A percentile compares a stretch with the other conserved stretches of the same genome.
These are phyloP conservation scores for Chironomus striatipennis DNA, from an alignment of 1,140 invertebrate species.

Conservation along the genomic window DNA sequence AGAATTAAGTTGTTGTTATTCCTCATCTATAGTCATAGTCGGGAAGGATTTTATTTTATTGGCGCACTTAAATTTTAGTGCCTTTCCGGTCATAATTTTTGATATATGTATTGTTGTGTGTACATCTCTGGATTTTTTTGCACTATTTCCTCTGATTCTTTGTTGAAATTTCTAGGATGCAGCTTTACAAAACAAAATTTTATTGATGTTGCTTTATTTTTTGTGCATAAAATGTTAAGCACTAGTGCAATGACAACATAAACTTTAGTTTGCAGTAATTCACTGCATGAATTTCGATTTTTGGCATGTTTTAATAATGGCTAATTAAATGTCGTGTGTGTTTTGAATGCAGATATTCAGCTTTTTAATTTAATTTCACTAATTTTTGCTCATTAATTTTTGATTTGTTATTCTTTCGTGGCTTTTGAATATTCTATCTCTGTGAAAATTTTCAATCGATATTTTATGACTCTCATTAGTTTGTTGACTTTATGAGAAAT, in stretches of 20 bases:
- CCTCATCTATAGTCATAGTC: neutral
- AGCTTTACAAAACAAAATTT: neutral
- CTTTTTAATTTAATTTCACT: too few relatives aligned
- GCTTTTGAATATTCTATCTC: too few relatives aligned
- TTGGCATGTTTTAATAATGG: too few relatives aligned
- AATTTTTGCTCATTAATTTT: too few relatives aligned
- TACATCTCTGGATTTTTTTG: neutral
- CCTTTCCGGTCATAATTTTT: slow-evolving; percentile 3
- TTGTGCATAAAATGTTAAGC: neutral
- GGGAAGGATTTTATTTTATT: neutral
- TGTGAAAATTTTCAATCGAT: too few relatives aligned
- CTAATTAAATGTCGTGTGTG: too few relatives aligned
- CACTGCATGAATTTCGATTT: too few relatives aligned
- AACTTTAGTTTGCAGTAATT: too few relatives aligned
- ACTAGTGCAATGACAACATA: neutral
- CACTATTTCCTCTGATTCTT: neutral
- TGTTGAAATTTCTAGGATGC: neutral
- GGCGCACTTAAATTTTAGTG: neutral
- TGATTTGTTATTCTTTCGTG: too few relatives aligned
- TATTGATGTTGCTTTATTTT: neutral
- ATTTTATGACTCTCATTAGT: too few relatives aligned
- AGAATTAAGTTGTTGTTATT: neutral
- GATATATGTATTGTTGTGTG: neutral
- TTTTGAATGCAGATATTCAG: too few relatives aligned
- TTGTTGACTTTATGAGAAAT: too few relatives aligned